Evolutionary conservation across 2,113 vertebrate genomes (phyloP).

Genomic region (Pungitius pungitius): DNA sequence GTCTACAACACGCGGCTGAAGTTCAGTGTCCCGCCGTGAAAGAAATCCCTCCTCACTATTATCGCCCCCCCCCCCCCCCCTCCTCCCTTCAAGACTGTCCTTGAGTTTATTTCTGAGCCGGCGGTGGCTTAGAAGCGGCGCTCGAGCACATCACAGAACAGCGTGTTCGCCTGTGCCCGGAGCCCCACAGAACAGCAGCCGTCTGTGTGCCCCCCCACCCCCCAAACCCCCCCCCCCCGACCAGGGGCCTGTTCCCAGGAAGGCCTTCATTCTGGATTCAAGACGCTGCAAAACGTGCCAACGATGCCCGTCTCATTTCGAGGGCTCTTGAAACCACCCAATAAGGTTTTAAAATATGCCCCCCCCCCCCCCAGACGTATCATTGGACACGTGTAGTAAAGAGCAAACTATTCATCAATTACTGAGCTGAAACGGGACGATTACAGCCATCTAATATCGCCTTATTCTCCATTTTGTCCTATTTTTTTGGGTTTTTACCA

Average conservation of each 20-base stretch:
- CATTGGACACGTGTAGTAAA: neutral
- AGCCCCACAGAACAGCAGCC: constrained; percentile 4
- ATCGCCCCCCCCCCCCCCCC: too few species aligned
- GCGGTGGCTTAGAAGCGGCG: constrained; percentile 68
- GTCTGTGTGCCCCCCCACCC: constrained; percentile 9
- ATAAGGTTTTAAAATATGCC: neutral
- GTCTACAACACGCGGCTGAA: constrained; percentile 1
- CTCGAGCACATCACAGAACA: constrained; percentile 43
- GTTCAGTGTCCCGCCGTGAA: neutral
- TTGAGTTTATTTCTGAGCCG: constrained; percentile 38
- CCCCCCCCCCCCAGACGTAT: neutral
- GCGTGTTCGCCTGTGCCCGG: constrained; percentile 32
- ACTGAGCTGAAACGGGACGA: too few species aligned
- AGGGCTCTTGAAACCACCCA: neutral
- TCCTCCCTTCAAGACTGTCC: constrained; percentile 28
- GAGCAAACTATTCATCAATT: neutral
- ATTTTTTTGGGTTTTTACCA: neutral
- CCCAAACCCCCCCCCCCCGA: too few species aligned
- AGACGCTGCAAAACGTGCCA: neutral
- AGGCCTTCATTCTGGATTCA: constrained; percentile 4
- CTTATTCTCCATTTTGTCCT: neutral
- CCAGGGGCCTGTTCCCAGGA: neutral
- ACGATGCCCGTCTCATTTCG: neutral
- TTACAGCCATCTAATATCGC: neutral
- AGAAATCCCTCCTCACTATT: constrained; percentile 12